These are phyloP conservation scores for Seira musarum DNA, from an alignment of 2,888 invertebrate species.

Conservation along the genomic window DNA sequence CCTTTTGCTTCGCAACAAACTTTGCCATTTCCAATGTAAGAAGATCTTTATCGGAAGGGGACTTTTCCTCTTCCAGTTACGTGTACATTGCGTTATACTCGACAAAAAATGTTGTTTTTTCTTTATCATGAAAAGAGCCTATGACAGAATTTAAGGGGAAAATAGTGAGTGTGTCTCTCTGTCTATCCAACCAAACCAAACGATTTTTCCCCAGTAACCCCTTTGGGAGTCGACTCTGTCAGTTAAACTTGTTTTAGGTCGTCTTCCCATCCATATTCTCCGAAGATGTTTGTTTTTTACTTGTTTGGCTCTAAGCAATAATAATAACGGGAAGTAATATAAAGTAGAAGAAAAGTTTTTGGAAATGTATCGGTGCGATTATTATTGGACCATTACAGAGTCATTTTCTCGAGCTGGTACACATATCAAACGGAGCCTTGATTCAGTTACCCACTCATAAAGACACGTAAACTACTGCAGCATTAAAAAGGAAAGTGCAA, in stretches of 20 bases:
- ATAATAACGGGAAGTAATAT: no score
- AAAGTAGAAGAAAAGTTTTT: no score
- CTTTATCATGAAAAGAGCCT: slow-evolving; percentile 8
- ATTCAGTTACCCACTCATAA: slow-evolving; percentile 15
- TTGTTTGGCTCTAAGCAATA: background rate
- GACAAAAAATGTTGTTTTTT: no score
- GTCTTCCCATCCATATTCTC: slow-evolving; percentile 14
- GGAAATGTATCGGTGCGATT: background rate
- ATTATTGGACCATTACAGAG: slow-evolving; percentile 19
- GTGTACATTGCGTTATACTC: no score
- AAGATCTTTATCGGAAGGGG: slow-evolving; percentile 31
- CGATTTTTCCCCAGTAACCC: slow-evolving; percentile 45
- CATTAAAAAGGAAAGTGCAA: no score
- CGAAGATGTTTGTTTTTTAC: slow-evolving; percentile 38
- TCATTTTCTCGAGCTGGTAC: slow-evolving; percentile 30
- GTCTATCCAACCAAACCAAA: slow-evolving; percentile 13
- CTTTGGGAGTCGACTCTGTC: slow-evolving; percentile 34
- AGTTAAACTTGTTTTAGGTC: slow-evolving; percentile 33
- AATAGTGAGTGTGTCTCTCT: slow-evolving; percentile 2
- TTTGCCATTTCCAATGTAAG: slow-evolving; percentile 58
- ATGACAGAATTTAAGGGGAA: slow-evolving; percentile 38
- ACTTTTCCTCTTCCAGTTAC: no score
- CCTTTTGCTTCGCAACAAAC: slow-evolving; percentile 30
- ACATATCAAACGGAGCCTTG: slow-evolving; percentile 27
- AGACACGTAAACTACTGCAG: background rate